Evolutionary conservation across 2,888 invertebrate genomes (phyloP).

Genomic region (Hypomecis punctinalis): DNA sequence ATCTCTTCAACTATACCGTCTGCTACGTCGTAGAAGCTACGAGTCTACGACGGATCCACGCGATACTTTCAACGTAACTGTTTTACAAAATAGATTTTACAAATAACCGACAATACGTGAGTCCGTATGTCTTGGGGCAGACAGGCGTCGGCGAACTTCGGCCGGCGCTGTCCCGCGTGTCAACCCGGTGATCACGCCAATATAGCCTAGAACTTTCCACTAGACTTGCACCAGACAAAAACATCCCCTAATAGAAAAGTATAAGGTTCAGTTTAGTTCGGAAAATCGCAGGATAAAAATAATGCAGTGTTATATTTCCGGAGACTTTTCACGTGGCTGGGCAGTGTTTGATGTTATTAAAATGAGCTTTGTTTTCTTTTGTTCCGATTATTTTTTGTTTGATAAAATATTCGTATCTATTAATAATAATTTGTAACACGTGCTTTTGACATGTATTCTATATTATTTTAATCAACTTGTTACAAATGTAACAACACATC

Average conservation of each 20-base stretch:
- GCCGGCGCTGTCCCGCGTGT: constrained; percentile 65
- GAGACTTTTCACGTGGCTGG: constrained; percentile 42
- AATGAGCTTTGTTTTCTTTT: constrained; percentile 17
- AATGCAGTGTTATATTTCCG: constrained; percentile 41
- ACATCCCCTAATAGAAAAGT: constrained; percentile 2
- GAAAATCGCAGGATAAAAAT: constrained; percentile 28
- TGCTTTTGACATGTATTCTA: too few species aligned
- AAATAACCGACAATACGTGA: constrained; percentile 53
- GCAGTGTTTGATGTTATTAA: constrained; percentile 40
- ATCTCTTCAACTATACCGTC: too few species aligned
- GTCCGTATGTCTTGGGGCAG: constrained; percentile 45
- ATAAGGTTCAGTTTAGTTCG: constrained; percentile 27
- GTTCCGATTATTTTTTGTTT: not conserved
- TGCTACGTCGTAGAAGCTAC: constrained; percentile 25
- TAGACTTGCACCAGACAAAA: constrained; percentile 20
- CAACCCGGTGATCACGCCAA: constrained; percentile 77
- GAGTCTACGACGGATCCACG: too few species aligned
- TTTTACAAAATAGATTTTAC: constrained; percentile 47
- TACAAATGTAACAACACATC: too few species aligned
- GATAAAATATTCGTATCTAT: too few species aligned
- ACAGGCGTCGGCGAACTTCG: constrained; percentile 71
- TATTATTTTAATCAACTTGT: too few species aligned
- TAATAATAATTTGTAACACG: too few species aligned
- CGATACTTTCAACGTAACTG: too few species aligned
- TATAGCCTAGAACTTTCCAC: constrained; percentile 48